phyloP scores from a whole-genome alignment of 2,888 invertebrate genomes.

The Schizotus pectinicornis region DNA sequence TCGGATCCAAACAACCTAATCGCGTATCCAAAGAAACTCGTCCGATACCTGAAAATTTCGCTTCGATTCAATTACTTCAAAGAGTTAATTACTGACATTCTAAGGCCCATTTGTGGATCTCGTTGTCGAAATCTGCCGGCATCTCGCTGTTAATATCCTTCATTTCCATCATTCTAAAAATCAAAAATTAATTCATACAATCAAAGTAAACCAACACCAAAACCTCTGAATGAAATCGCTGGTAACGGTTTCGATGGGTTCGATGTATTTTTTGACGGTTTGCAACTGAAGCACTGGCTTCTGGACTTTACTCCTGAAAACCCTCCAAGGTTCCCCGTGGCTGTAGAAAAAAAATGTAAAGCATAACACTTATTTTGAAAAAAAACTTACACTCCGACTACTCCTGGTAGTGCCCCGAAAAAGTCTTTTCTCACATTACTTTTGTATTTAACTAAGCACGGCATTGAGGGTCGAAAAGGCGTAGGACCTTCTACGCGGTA shows the following conservation, averaged over 20 bases:
- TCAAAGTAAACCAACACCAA: slow-evolving; percentile 22
- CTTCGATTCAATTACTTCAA: slow-evolving; percentile 4
- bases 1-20: slow-evolving; percentile 67
- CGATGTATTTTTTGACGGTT: slow-evolving; percentile 74
- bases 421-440: slow-evolving; percentile 72
- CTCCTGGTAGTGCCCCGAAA: slow-evolving; percentile 71
- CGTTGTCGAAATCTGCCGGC: slow-evolving; percentile 71
- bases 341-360: slow-evolving; percentile 57
- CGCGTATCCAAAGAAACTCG: slow-evolving; percentile 70
- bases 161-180: slow-evolving; percentile 64
- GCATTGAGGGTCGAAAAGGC: slow-evolving; percentile 77
- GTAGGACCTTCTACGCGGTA: slow-evolving; percentile 72
- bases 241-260: slow-evolving; percentile 73
- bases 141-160: slow-evolving; percentile 65
- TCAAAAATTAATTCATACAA: neutral
- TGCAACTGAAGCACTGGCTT: slow-evolving; percentile 77
- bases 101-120: slow-evolving; percentile 80
- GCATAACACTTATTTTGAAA: neutral
- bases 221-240: slow-evolving; percentile 73
- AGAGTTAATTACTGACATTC: slow-evolving; percentile 67
- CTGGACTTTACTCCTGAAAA: slow-evolving; percentile 78
- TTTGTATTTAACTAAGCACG: slow-evolving; percentile 76
- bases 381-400: slow-evolving; percentile 73
- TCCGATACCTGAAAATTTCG: slow-evolving; percentile 64
- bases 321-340: slow-evolving; percentile 83